These are phyloP conservation scores for Halcyon chelicuti DNA, from an alignment of 2,797 vertebrate species.

Conservation along the genomic window DNA sequence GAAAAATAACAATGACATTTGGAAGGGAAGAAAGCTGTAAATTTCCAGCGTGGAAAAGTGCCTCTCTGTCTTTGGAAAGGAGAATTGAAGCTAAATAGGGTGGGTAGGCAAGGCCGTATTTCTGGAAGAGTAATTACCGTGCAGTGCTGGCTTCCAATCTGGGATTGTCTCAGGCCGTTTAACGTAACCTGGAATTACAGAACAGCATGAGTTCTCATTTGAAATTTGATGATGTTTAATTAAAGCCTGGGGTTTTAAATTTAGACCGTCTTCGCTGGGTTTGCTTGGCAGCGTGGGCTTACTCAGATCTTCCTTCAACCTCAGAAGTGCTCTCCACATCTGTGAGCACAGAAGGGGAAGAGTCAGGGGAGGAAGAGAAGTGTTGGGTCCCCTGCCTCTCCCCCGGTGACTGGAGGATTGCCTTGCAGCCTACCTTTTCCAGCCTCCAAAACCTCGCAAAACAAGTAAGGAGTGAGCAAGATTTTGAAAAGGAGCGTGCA, in stretches of 20 bases:
- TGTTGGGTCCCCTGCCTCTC: background rate
- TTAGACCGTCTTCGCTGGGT: conserved; percentile 43
- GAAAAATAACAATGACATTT: conserved; percentile 57
- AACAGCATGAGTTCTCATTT: conserved; percentile 70
- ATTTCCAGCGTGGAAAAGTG: conserved; percentile 69
- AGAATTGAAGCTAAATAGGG: conserved; percentile 46
- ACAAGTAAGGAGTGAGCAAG: background rate
- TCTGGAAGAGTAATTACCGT: conserved; percentile 73
- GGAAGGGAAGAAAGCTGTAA: conserved; percentile 57
- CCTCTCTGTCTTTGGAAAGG: conserved; percentile 57
- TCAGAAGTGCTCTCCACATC: conserved; percentile 10
- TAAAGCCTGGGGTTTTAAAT: conserved; percentile 66
- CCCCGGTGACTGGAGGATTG: background rate
- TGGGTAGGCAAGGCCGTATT: conserved; percentile 61
- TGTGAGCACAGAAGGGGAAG: background rate
- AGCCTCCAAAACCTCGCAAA: background rate
- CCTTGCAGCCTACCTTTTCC: background rate
- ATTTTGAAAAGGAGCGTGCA: background rate
- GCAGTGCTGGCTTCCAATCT: conserved; percentile 62
- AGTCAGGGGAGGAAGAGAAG: background rate
- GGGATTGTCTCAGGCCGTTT: conserved; percentile 57
- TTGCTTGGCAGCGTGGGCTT: conserved; percentile 36
- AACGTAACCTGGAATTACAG: conserved; percentile 68
- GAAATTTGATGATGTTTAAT: conserved; percentile 64
- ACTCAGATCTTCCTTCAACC: conserved; percentile 26